A percentile compares a stretch with the other conserved stretches of the same genome.
Conservation (phyloP, 35 echinoderm and acorn worm species). For the Holothuria glaberrima region DNA sequence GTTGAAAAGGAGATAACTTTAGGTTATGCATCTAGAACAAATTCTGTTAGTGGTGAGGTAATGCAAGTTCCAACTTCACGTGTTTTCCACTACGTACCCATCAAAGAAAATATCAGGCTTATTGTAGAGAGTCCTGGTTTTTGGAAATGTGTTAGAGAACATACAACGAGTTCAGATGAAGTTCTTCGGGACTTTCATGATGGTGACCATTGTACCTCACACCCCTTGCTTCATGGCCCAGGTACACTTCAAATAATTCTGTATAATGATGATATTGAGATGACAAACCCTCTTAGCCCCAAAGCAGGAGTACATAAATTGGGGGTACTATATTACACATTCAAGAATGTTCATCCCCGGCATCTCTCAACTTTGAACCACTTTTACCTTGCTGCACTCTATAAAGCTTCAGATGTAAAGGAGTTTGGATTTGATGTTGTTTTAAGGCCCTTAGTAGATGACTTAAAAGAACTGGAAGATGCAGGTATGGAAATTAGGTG, state of each 20-base stretch:
- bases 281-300: conserved; percentile 29
- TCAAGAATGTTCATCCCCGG: conserved; percentile 2
- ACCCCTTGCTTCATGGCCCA: not conserved
- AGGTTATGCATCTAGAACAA: not conserved
- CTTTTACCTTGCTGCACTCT: not conserved
- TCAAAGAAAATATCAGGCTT: conserved; percentile 5
- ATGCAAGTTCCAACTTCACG: not conserved
- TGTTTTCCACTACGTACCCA: conserved; percentile 35
- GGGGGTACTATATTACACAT: conserved; percentile 26
- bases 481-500: not conserved
- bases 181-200: conserved; percentile 36
- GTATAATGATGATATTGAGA: conserved; percentile 34
- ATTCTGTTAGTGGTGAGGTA: conserved; percentile 7
- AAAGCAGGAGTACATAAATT: conserved; percentile 33
- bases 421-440: conserved; percentile 24
- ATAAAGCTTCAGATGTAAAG: conserved; percentile 5
- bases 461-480: conserved; percentile 9
- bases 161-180: conserved; percentile 5
- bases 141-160: not conserved
- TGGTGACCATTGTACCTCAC: not conserved
- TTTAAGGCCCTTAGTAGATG: not conserved
- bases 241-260: not conserved
- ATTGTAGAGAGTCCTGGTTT: not conserved
- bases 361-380: conserved; percentile 8
- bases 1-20: conserved; percentile 32